Percentiles rank a stretch among this genome's conserved stretches.
These are phyloP conservation scores for Carposina sasakii DNA, from an alignment of 1,140 invertebrate species.

Conservation along the genomic window DNA sequence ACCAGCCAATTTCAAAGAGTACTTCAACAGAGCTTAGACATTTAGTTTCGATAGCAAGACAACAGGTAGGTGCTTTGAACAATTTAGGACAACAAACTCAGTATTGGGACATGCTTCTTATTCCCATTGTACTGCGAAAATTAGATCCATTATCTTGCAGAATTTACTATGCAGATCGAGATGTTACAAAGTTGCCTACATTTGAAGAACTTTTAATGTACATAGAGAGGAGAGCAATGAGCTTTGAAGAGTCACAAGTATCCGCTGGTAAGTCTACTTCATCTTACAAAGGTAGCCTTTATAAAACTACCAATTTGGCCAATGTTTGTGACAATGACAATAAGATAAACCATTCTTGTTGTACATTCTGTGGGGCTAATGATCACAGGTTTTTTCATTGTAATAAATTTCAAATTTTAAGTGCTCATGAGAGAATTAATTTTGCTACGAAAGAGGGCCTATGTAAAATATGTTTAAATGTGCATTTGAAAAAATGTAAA, in stretches of 20 bases:
- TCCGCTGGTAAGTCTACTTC: too few species aligned
- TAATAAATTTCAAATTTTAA: not conserved
- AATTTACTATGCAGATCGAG: slow-evolving; percentile 1
- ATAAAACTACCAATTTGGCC: not conserved
- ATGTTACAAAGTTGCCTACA: not conserved
- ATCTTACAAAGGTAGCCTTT: not conserved
- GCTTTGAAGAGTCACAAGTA: not conserved
- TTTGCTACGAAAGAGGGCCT: not conserved
- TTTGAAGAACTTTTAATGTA: not conserved
- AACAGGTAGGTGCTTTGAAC: not conserved
- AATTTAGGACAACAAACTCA: slow-evolving; percentile 5
- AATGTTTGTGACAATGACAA: not conserved
- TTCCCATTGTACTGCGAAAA: slow-evolving; percentile 5
- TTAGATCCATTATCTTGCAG: slow-evolving; percentile 1
- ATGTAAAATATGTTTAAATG: not conserved
- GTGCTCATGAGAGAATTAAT: not conserved
- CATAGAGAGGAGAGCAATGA: not conserved
- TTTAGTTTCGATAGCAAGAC: not conserved
- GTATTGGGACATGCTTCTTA: slow-evolving; percentile 1
- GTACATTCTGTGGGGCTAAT: not conserved
- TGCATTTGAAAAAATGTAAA: not conserved
- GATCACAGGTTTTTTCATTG: not conserved
- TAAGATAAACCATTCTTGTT: not conserved
- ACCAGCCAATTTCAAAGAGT: not conserved
- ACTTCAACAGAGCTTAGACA: not conserved